These are phyloP conservation scores for Leucozona laternaria DNA, from an alignment of 2,888 invertebrate species.

Conservation along the genomic window DNA sequence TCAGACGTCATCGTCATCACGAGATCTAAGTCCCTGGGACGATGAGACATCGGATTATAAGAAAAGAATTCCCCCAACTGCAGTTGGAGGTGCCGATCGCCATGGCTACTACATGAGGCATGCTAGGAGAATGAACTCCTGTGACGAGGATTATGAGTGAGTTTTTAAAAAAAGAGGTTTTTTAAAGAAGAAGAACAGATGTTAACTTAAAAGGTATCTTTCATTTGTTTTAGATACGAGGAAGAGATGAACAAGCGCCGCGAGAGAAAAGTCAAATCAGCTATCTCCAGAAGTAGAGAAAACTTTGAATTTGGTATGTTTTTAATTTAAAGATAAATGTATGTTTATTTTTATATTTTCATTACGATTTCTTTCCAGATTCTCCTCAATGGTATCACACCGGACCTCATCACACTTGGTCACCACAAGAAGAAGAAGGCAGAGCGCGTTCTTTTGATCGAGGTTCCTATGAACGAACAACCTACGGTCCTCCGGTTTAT, in stretches of 20 bases:
- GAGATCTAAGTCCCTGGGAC: slow-evolving; percentile 93
- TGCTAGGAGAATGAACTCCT: slow-evolving; percentile 85
- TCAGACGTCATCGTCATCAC: slow-evolving; percentile 89
- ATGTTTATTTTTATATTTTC: not conserved
- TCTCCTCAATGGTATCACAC: slow-evolving; percentile 83
- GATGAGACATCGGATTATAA: slow-evolving; percentile 87
- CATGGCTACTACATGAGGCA: slow-evolving; percentile 85
- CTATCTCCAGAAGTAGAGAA: slow-evolving; percentile 82
- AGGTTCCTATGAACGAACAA: slow-evolving; percentile 82
- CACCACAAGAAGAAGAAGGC: slow-evolving; percentile 83
- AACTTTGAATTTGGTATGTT: slow-evolving; percentile 82
- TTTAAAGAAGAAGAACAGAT: not conserved
- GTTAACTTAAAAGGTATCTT: not conserved
- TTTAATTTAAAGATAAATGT: not conserved
- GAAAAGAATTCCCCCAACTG: slow-evolving; percentile 81
- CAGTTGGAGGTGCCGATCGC: slow-evolving; percentile 77
- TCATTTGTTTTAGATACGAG: slow-evolving; percentile 80
- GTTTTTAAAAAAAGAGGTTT: slow-evolving; percentile 79
- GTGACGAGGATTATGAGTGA: slow-evolving; percentile 90
- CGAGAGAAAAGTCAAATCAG: slow-evolving; percentile 81
- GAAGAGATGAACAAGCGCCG: slow-evolving; percentile 81
- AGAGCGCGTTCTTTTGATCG: slow-evolving; percentile 82
- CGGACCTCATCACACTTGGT: slow-evolving; percentile 82
- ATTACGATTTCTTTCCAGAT: slow-evolving; percentile 76
- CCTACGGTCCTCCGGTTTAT: slow-evolving; percentile 83